Evolutionary conservation across 2,113 vertebrate species (phyloP), one percentile per base, ranked within the genome.

Genomic region (Telmatochromis sp.): DNA sequence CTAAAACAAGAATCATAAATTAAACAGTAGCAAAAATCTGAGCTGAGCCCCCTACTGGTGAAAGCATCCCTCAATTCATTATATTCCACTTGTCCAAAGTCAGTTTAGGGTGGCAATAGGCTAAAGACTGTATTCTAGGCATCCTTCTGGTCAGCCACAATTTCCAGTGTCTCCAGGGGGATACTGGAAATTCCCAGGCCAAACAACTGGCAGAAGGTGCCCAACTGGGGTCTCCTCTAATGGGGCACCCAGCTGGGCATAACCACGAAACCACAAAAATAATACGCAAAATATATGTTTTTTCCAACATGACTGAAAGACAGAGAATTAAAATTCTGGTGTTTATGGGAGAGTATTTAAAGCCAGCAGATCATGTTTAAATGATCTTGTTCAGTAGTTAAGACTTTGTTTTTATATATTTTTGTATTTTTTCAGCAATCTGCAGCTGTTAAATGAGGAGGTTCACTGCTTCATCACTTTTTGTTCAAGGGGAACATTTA

Each of bases 371-470:
- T 14, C 19, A 35, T 71, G 21, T 19, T 71, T 42, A 42, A 42
- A 40, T 71, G 2, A 73, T 28, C 13, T 73, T 79, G 26, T 47
- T 75, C 21, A 45, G 13, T 75, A 75, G 14, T 53, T 35, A 7
- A 42, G 21, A 33, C 14, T 4, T n/a, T n/a, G n/a, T n/a, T n/a
- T n/a, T n/a, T n/a, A n/a, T n/a, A n/a, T n/a, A n/a, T n/a, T n/a
- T n/a, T n/a, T n/a, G n/a, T n/a, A n/a, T n/a, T n/a, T n/a, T n/a
- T n/a, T n/a, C n/a, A n/a, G n/a, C n/a, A n/a, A n/a, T 19, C 15
- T 53, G 45, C 26, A 84, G 51, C 83, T 63, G 47, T 47, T 89
- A 73, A 88, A 94, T 94, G 93, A 91, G 89, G 90, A 87, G 84
- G 57, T 4, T 89, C 81, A 89, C 89, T 15, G 60, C 89, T 58